Conservation (phyloP, 2,113 vertebrate species). For the Prietella phreatophila region DNA sequence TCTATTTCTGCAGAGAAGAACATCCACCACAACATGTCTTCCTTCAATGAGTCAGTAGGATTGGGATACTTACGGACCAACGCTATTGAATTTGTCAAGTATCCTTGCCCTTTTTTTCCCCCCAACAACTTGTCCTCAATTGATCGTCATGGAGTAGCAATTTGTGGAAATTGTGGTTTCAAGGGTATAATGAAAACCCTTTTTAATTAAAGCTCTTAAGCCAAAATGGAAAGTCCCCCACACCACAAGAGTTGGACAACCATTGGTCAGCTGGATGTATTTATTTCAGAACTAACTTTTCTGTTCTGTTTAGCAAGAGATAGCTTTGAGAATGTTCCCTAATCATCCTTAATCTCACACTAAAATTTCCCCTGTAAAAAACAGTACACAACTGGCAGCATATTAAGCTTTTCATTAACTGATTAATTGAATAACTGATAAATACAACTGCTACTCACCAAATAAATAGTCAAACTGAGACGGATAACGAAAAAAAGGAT, state of each 20-base stretch:
- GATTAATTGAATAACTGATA: not conserved
- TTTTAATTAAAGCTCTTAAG: constrained; percentile 12
- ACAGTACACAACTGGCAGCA: not conserved
- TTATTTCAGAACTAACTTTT: not conserved
- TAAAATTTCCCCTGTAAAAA: not conserved
- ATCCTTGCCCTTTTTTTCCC: constrained; percentile 75
- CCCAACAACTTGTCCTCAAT: not conserved
- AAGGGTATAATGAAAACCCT: constrained; percentile 15
- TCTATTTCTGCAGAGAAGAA: constrained; percentile 80
- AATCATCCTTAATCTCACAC: not conserved
- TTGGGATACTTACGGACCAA: constrained; percentile 97
- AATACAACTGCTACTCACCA: not conserved
- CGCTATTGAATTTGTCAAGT: constrained; percentile 98
- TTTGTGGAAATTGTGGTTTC: constrained; percentile 6
- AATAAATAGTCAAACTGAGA: not conserved
- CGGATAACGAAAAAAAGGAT: not conserved
- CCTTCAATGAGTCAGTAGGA: constrained; percentile 95
- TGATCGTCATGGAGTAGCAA: not conserved
- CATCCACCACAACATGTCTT: constrained; percentile 97
- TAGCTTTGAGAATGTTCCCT: not conserved
- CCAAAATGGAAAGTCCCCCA: not conserved
- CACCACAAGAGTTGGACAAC: not conserved
- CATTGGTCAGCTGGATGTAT: not conserved
- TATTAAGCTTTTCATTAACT: not conserved
- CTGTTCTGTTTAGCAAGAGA: not conserved